These are phyloP conservation scores for Miichthys miiuy DNA, from an alignment of 2,797 vertebrate species.

Conservation along the genomic window DNA sequence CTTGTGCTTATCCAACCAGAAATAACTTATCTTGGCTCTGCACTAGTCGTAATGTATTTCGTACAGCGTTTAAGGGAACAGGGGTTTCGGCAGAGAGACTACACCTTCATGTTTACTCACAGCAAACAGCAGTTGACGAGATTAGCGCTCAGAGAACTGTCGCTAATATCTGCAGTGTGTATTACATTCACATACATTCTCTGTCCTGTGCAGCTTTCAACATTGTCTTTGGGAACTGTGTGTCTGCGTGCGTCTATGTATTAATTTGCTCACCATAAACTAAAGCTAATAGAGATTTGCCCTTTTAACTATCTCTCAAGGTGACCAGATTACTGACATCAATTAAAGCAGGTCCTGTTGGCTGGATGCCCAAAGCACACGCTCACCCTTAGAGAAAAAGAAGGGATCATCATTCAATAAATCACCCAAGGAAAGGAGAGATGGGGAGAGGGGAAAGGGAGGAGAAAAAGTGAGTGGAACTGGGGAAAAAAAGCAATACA, in stretches of 20 bases:
- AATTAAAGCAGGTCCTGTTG: constrained; percentile 80
- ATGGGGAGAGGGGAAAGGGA: constrained; percentile 12
- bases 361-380: constrained; percentile 74
- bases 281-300: constrained; percentile 83
- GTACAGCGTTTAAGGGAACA: constrained; percentile 72
- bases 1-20: constrained; percentile 83
- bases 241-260: constrained; percentile 32
- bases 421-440: constrained; percentile 66
- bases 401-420: constrained; percentile 70
- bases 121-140: constrained; percentile 67
- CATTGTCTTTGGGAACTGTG: constrained; percentile 33
- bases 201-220: constrained; percentile 37
- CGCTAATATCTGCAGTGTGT: constrained; percentile 60
- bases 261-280: constrained; percentile 78
- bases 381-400: constrained; percentile 70
- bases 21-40: constrained; percentile 82
- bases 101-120: constrained; percentile 73
- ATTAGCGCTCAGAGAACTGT: constrained; percentile 64
- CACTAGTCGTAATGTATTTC: constrained; percentile 79
- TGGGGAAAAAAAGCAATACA: constrained; percentile 28
- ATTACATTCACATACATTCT: constrained; percentile 51
- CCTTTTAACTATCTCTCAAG: constrained; percentile 84
- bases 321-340: constrained; percentile 85
- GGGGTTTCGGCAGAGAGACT: constrained; percentile 62
- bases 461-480: constrained; percentile 43